Conservation (phyloP, 2,113 vertebrate species). For the Forbesichthys papilliferus region DNA sequence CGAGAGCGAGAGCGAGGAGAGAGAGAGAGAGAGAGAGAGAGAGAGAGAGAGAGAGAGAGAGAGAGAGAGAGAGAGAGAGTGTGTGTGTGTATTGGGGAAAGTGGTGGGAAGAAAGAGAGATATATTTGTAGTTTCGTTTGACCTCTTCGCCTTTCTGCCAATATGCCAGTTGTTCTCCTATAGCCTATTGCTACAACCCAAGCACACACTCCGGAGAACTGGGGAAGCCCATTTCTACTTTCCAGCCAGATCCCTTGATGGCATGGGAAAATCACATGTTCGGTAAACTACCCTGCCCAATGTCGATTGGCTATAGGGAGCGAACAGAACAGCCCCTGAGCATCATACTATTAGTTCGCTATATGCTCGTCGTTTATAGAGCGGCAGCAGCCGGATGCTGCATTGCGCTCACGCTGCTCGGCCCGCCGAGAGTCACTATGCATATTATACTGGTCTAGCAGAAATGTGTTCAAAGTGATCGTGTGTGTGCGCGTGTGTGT, state of each 20-base stretch:
- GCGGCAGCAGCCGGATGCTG: background rate
- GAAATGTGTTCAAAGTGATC: background rate
- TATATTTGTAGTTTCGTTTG: constrained; percentile 9
- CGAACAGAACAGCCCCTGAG: background rate
- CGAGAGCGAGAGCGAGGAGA: background rate
- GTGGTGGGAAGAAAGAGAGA: background rate
- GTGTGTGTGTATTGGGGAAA: background rate
- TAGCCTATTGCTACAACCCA: background rate
- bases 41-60: constrained; percentile 10
- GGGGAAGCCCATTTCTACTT: constrained; percentile 18
- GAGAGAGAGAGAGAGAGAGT: background rate
- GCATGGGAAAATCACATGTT: background rate
- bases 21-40: background rate
- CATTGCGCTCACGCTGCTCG: background rate
- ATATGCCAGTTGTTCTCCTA: constrained; percentile 40
- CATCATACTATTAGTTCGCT: too few species aligned
- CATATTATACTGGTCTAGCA: background rate
- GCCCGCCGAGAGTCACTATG: too few species aligned
- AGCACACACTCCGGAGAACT: background rate
- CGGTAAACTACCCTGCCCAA: background rate
- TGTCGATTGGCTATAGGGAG: constrained; percentile 15
- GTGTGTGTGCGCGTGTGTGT: too few species aligned
- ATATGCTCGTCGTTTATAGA: background rate
- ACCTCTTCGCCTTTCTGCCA: constrained; percentile 23
- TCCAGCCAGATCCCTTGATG: constrained; percentile 1